Evolutionary conservation across 1,140 invertebrate genomes (phyloP), one percentile per base, ranked within the genome.

Genomic region (Ylistrum balloti): DNA sequence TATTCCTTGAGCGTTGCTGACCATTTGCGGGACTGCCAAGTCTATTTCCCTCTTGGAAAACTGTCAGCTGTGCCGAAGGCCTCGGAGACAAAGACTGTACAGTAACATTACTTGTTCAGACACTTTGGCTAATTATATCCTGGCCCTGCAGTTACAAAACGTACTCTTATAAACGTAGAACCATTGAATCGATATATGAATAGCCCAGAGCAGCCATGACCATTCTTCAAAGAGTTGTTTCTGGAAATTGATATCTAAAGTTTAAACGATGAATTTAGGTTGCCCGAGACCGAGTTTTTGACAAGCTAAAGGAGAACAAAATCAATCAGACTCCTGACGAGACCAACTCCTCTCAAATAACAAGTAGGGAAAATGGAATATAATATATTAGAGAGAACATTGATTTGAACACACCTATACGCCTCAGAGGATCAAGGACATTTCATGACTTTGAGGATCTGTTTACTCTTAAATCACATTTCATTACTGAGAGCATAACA

Each of bases 21-120:
- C 56, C 56, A 74, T 28, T 74, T 74, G 17, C 56, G 9, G 17
- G 56, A n/a, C 56, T 74, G 56, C 56, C 56, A 74, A 74, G 56
- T 74, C 17, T 74, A 74, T 74, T 74, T 74, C 56, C 56, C 22
- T 5, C 56, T 74, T 74, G 56, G 56, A 74, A 74, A 74, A 74
- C 56, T 11, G 56, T 28, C 56, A 74, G 56, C 56, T 74, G 56
- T 74, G 56, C 56, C 56, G 56, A 74, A 74, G 56, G 22, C 22
- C 56, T 74, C 22, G 56, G 56, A 74, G 56, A 74, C 56, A 74
- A 74, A 28, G 56, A 28, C 56, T n/a, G 56, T 38, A 38, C 35
- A 38, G 35, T n/a, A 9, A 74, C 56, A 74, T 74, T 74, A 3
- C 56, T 74, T 74, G 56, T 74, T 28, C 56, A 74, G 56, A 74